phyloP scores from a whole-genome alignment of 1,140 invertebrate genomes.

The Lineus longissimus region DNA sequence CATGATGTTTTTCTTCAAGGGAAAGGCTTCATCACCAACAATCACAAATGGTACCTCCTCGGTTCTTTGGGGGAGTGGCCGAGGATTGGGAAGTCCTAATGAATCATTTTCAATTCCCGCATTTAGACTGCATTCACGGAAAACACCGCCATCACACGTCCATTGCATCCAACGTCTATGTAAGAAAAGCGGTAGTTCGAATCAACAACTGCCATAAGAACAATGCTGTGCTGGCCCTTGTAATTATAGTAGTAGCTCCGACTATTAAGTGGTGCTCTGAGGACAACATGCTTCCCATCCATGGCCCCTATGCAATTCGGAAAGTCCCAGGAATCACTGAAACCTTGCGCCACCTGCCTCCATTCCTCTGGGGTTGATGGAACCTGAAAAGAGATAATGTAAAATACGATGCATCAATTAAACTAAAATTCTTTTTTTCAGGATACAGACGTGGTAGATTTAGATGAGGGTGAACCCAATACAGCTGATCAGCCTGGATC shows the following conservation, averaged over 20 bases:
- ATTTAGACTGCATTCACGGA: neutral
- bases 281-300: too few relatives aligned
- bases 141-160: neutral
- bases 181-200: neutral
- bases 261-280: too few relatives aligned
- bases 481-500: too few relatives aligned
- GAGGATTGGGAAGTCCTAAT: neutral
- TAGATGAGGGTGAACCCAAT: too few relatives aligned
- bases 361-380: too few relatives aligned
- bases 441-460: too few relatives aligned
- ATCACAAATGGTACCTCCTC: neutral
- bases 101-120: neutral
- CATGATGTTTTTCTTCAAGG: conserved; percentile 1
- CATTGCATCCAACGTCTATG: neutral
- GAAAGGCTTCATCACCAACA: neutral
- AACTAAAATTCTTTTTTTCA: too few relatives aligned
- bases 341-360: too few relatives aligned
- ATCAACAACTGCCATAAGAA: neutral
- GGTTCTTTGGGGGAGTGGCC: neutral
- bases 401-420: too few relatives aligned
- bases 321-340: too few relatives aligned
- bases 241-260: neutral
- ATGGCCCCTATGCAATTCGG: too few relatives aligned
- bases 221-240: conserved; percentile 3
- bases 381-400: too few relatives aligned